Conservation (phyloP, 2,888 invertebrate genomes). For the Polyommatus icarus region DNA sequence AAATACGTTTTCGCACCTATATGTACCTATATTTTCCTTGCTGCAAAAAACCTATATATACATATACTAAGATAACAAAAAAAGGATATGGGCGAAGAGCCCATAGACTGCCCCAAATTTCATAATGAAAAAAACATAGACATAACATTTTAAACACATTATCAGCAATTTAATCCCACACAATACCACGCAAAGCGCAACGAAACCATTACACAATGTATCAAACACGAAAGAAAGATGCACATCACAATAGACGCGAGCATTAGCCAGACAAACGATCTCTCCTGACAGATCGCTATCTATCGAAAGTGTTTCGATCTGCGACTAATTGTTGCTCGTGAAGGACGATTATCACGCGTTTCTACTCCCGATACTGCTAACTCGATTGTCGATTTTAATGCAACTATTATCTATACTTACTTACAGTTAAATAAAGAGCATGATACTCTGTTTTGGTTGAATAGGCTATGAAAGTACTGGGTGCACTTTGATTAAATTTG, state of each 20-base stretch:
- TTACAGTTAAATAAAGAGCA: neutral
- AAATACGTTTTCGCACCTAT: too few relatives aligned
- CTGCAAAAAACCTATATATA: too few relatives aligned
- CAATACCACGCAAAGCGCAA: neutral
- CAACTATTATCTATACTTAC: neutral
- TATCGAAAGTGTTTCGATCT: conserved; percentile 36
- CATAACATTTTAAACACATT: neutral
- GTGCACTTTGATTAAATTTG: neutral
- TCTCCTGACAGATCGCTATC: conserved; percentile 37
- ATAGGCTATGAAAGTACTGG: neutral
- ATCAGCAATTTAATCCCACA: neutral
- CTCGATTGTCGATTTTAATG: conserved; percentile 3
- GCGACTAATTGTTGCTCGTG: conserved; percentile 47
- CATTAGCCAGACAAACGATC: neutral
- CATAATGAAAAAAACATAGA: too few relatives aligned
- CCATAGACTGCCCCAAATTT: too few relatives aligned
- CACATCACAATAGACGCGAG: conserved; percentile 18
- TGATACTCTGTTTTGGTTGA: neutral
- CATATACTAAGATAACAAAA: too few relatives aligned
- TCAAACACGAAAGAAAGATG: neutral
- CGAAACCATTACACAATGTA: neutral
- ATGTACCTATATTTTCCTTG: too few relatives aligned
- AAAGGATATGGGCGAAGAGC: too few relatives aligned
- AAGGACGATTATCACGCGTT: conserved; percentile 45
- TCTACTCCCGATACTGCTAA: conserved; percentile 45